Conservation (phyloP, 37 sponge, comb jelly and placozoan species). For the Aphrocallistes beatrix region DNA sequence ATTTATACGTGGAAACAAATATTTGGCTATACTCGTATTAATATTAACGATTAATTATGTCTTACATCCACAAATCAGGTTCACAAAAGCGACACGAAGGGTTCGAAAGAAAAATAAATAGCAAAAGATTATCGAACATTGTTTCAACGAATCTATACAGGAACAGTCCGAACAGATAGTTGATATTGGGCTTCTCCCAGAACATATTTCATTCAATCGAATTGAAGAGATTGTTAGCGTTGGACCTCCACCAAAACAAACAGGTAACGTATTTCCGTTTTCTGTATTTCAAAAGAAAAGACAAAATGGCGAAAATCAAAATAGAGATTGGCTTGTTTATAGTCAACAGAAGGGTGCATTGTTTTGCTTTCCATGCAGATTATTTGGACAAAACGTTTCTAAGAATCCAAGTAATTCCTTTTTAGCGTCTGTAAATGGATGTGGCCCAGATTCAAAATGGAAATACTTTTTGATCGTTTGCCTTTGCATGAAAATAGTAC, state of each 20-base stretch:
- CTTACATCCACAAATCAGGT: too few species aligned
- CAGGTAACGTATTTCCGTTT: background rate
- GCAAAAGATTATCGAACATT: too few species aligned
- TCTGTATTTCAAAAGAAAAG: background rate
- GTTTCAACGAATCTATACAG: too few species aligned
- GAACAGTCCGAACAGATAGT: background rate
- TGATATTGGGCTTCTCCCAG: background rate
- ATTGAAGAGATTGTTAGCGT: background rate
- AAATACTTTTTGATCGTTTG: constrained; percentile 5
- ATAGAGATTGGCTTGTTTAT: background rate
- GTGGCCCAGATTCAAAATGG: background rate
- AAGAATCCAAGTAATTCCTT: background rate
- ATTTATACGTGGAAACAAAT: too few species aligned
- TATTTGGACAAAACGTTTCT: background rate
- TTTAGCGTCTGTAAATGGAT: background rate
- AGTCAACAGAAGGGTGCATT: background rate
- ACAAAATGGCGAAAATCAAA: background rate
- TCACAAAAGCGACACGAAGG: too few species aligned
- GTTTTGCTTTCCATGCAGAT: background rate
- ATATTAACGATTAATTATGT: too few species aligned
- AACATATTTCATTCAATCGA: background rate
- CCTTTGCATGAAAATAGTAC: background rate
- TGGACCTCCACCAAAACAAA: background rate
- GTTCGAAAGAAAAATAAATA: too few species aligned
- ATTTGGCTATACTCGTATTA: too few species aligned